phyloP scores from a whole-genome alignment of 2,797 vertebrate species.

The Peromyscus attwateri region DNA sequence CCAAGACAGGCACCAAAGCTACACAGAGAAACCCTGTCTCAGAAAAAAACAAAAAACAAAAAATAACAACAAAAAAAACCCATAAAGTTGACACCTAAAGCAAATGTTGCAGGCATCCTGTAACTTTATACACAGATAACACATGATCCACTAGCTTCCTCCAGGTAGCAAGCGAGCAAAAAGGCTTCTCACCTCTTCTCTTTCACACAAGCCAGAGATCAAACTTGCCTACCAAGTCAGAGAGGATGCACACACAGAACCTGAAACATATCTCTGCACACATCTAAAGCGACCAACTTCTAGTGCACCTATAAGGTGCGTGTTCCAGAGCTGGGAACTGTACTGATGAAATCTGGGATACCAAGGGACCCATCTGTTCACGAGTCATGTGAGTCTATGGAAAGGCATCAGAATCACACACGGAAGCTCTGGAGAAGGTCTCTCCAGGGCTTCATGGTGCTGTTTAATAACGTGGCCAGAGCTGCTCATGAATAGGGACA shows the following conservation, averaged over 20 bases:
- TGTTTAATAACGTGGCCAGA: not conserved
- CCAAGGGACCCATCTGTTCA: not conserved
- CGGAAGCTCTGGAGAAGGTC: not conserved
- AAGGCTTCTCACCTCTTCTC: not conserved
- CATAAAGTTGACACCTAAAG: constrained; percentile 10
- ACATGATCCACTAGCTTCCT: not conserved
- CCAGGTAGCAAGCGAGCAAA: not conserved
- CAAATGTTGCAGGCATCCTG: constrained; percentile 17
- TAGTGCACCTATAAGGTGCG: not conserved
- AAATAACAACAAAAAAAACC: too few relatives aligned
- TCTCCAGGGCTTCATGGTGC: not conserved
- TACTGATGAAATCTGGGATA: not conserved
- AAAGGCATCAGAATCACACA: not conserved
- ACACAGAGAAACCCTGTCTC: too few relatives aligned
- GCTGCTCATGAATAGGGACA: not conserved
- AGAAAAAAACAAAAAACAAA: too few relatives aligned
- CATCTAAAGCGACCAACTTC: not conserved
- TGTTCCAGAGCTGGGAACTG: not conserved
- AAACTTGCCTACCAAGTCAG: not conserved
- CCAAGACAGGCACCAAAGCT: too few relatives aligned
- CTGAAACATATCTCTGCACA: not conserved
- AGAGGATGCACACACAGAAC: not conserved
- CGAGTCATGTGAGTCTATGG: not conserved
- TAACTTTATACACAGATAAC: constrained; percentile 37
- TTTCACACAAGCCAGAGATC: not conserved